These are phyloP conservation scores for Lasioglossum leucozonium DNA, from an alignment of 2,888 invertebrate genomes.

Conservation along the genomic window DNA sequence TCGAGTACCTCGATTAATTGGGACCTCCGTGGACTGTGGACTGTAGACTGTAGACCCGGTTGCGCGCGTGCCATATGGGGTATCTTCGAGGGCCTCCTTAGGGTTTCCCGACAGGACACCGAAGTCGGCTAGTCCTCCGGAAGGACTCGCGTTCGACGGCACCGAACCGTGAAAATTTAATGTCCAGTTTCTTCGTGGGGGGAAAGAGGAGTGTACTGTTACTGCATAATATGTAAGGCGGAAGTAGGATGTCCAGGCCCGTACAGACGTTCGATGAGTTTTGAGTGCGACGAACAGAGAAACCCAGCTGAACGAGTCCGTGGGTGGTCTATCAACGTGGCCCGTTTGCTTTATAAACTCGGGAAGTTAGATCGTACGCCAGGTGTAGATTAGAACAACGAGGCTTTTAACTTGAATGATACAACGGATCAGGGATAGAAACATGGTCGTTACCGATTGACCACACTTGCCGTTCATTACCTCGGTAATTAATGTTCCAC, in stretches of 20 bases:
- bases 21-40: constrained; percentile 57
- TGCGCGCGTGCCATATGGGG: constrained; percentile 72
- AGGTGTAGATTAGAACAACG: constrained; percentile 57
- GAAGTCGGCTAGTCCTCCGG: constrained; percentile 22
- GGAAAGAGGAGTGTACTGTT: constrained; percentile 46
- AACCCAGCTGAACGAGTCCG: constrained; percentile 61
- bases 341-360: constrained; percentile 57
- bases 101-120: constrained; percentile 24
- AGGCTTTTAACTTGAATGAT: constrained; percentile 24
- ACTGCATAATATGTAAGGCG: constrained; percentile 35
- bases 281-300: constrained; percentile 24
- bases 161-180: constrained; percentile 76
- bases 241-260: constrained; percentile 55
- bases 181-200: constrained; percentile 64
- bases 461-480: background rate
- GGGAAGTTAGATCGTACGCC: constrained; percentile 53
- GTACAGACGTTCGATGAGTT: constrained; percentile 50
- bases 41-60: constrained; percentile 28
- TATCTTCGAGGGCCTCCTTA: constrained; percentile 60
- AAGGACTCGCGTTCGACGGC: constrained; percentile 64
- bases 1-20: constrained; percentile 67
- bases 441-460: constrained; percentile 12
- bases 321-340: constrained; percentile 63
- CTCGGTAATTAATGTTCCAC: background rate
- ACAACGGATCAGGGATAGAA: constrained; percentile 11